phyloP scores from a whole-genome alignment of 2,888 invertebrate genomes.

The Phengaris alcon region DNA sequence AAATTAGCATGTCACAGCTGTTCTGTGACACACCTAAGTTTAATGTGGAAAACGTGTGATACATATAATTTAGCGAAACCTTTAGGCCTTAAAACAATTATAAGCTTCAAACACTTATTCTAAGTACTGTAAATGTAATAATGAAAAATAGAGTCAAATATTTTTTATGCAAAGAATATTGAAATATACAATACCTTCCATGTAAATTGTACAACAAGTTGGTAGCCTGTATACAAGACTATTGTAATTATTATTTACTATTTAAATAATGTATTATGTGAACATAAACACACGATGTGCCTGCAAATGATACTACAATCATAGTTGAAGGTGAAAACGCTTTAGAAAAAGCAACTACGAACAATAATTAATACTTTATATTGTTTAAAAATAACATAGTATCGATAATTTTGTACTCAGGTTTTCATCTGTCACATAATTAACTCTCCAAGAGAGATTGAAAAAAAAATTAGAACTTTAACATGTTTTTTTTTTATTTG shows the following conservation, averaged over 20 bases:
- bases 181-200: no score
- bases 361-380: no score
- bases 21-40: constrained; percentile 19
- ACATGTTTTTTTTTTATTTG: no score
- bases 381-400: no score
- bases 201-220: not conserved
- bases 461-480: no score
- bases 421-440: no score
- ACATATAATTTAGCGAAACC: not conserved
- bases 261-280: constrained; percentile 2
- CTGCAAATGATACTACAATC: not conserved
- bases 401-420: no score
- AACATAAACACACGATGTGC: not conserved
- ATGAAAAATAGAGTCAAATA: no score
- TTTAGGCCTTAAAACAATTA: not conserved
- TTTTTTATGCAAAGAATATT: no score
- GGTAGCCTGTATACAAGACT: not conserved
- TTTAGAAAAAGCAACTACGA: not conserved
- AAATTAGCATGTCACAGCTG: constrained; percentile 24
- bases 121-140: no score
- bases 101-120: not conserved
- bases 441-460: no score
- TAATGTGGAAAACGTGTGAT: constrained; percentile 26
- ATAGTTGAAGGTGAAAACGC: not conserved
- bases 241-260: not conserved